phyloP scores from a whole-genome alignment of 2,797 vertebrate genomes.

The Vireo griseus region DNA sequence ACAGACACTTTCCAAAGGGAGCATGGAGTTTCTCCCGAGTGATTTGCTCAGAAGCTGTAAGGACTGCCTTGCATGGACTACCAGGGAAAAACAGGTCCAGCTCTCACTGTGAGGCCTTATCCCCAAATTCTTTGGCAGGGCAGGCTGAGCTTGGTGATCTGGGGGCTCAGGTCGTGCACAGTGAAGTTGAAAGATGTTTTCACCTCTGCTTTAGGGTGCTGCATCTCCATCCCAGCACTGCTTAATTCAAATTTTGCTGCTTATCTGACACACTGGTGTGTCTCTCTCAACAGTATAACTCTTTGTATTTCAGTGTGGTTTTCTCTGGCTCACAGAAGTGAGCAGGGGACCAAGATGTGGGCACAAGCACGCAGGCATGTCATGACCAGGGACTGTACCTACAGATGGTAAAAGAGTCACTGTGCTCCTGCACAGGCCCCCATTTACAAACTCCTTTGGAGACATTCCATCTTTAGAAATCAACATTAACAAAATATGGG shows the following conservation, averaged over 20 bases:
- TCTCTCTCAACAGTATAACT: background rate
- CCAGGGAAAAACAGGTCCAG: background rate
- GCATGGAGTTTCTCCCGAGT: fast-evolving
- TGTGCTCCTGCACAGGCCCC: fast-evolving
- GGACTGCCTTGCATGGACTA: background rate
- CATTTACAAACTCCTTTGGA: background rate
- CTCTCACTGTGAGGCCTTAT: background rate
- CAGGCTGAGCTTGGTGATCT: background rate
- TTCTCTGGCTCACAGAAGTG: background rate
- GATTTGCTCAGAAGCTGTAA: background rate
- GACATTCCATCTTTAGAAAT: background rate
- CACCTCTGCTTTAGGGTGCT: background rate
- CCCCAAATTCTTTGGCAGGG: background rate
- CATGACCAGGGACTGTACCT: background rate
- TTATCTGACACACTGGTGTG: background rate
- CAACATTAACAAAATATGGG: background rate
- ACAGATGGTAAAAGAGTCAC: background rate
- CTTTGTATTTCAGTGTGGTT: background rate
- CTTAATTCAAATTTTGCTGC: background rate
- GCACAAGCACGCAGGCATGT: fast-evolving
- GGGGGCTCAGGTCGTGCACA: background rate
- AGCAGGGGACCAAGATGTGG: background rate
- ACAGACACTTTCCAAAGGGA: background rate
- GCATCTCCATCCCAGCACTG: background rate
- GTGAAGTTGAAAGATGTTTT: background rate